Percentiles rank a stretch among this genome's conserved stretches.
Evolutionary conservation across 1,140 invertebrate genomes (phyloP).

Genomic region (Lasioglossum albipes): DNA sequence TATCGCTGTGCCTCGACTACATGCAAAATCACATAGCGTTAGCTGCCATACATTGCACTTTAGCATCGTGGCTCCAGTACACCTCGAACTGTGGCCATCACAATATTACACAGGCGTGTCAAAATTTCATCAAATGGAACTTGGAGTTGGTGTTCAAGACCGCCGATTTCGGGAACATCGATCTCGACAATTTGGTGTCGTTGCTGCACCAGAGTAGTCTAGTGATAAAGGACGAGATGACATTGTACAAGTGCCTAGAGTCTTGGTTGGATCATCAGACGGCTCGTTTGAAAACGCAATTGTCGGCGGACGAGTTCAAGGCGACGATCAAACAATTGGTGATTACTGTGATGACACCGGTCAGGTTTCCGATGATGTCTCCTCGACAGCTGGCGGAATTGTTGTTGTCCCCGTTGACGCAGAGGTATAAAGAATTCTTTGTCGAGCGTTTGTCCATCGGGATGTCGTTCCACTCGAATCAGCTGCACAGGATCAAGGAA

Average conservation of each 20-base stretch:
- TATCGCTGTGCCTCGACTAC: constrained; percentile 90
- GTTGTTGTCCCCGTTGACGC: constrained; percentile 87
- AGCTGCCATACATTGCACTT: constrained; percentile 88
- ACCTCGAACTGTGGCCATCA: constrained; percentile 90
- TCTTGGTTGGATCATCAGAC: constrained; percentile 87
- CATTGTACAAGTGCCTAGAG: constrained; percentile 88
- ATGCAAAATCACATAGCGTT: constrained; percentile 93
- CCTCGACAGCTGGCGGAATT: constrained; percentile 90
- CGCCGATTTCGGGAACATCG: constrained; percentile 90
- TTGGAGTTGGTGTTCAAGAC: constrained; percentile 90
- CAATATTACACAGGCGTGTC: constrained; percentile 87
- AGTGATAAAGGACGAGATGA: constrained; percentile 94
- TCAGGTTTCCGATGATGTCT: constrained; percentile 96
- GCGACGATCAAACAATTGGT: constrained; percentile 85
- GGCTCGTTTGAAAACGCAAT: constrained; percentile 79
- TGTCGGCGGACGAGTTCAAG: constrained; percentile 79
- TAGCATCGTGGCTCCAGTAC: constrained; percentile 95
- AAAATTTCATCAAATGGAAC: constrained; percentile 95
- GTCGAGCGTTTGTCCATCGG: constrained; percentile 92
- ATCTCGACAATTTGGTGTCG: constrained; percentile 88
- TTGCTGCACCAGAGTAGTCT: constrained; percentile 92
- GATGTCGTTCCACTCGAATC: constrained; percentile 92
- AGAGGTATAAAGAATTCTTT: constrained; percentile 92
- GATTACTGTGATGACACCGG: constrained; percentile 86
- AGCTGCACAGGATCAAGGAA: constrained; percentile 76